These are phyloP conservation scores for Hydroisotoma schaefferi DNA, from an alignment of 2,888 invertebrate genomes.

Conservation along the genomic window DNA sequence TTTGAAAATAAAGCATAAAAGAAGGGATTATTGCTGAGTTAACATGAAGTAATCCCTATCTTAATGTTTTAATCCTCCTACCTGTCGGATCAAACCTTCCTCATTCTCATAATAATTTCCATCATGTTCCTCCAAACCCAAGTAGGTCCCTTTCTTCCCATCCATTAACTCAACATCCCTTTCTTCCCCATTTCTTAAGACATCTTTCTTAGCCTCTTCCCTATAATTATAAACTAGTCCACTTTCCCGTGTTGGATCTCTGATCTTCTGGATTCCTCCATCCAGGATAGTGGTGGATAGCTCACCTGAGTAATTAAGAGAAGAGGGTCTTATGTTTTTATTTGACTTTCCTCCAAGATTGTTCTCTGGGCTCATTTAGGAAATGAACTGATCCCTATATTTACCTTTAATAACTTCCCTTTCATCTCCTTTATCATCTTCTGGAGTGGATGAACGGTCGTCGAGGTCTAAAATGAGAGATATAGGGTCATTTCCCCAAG, in stretches of 20 bases:
- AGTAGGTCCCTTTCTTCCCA: not conserved
- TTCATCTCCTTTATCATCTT: too few relatives aligned
- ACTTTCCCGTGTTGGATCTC: not conserved
- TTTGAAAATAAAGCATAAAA: not conserved
- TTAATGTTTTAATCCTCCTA: too few relatives aligned
- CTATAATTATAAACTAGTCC: not conserved
- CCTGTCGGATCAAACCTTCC: not conserved
- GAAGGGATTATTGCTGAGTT: not conserved
- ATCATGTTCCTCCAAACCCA: not conserved
- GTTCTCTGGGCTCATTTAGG: not conserved
- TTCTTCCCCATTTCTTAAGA: not conserved
- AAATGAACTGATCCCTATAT: too few relatives aligned
- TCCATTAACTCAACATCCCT: conserved; percentile 1
- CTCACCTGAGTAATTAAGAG: too few relatives aligned
- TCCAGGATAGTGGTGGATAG: not conserved
- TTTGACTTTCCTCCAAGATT: not conserved
- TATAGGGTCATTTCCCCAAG: too few relatives aligned
- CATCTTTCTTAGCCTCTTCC: not conserved
- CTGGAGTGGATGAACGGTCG: too few relatives aligned
- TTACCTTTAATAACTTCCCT: too few relatives aligned
- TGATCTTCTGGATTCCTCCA: not conserved
- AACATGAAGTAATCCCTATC: too few relatives aligned
- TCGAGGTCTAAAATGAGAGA: too few relatives aligned
- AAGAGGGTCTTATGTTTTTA: too few relatives aligned
- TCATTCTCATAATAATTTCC: not conserved